Evolutionary conservation across 2,113 vertebrate genomes (phyloP).

Genomic region (Platichthys flesus): DNA sequence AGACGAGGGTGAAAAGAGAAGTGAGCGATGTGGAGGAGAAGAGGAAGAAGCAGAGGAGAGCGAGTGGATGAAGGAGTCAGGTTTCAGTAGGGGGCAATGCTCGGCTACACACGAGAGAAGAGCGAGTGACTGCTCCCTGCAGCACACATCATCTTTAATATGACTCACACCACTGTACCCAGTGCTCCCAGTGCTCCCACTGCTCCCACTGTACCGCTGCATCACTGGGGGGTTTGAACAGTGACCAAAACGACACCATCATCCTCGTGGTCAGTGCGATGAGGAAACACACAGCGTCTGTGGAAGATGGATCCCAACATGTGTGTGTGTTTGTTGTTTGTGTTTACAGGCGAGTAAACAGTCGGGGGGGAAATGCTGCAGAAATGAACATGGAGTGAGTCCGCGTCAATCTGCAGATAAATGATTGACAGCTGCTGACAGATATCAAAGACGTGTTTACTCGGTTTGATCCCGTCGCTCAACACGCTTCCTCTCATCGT

Average conservation of each 20-base stretch:
- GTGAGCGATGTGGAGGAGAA: not conserved
- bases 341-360: no score
- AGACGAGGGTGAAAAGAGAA: not conserved
- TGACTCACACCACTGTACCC: not conserved
- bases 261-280: not conserved
- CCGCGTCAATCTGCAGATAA: not conserved
- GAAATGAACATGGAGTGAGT: no score
- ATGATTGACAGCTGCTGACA: not conserved
- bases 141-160: slow-evolving; percentile 40
- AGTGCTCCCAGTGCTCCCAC: not conserved
- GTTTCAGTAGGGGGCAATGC: slow-evolving; percentile 85
- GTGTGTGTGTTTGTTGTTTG: no score
- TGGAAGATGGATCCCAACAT: no score
- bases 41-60: slow-evolving; percentile 1
- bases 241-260: not conserved
- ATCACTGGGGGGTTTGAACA: not conserved
- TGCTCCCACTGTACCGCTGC: not conserved
- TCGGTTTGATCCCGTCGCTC: not conserved
- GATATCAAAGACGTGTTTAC: not conserved
- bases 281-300: no score
- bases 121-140: slow-evolving; percentile 39
- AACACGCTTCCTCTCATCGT: not conserved
- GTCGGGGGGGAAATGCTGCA: no score
- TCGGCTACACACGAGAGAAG: slow-evolving; percentile 69
- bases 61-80: slow-evolving; percentile 61